These are phyloP conservation scores for Cetonia aurata DNA, from an alignment of 2,888 invertebrate species.

Conservation along the genomic window DNA sequence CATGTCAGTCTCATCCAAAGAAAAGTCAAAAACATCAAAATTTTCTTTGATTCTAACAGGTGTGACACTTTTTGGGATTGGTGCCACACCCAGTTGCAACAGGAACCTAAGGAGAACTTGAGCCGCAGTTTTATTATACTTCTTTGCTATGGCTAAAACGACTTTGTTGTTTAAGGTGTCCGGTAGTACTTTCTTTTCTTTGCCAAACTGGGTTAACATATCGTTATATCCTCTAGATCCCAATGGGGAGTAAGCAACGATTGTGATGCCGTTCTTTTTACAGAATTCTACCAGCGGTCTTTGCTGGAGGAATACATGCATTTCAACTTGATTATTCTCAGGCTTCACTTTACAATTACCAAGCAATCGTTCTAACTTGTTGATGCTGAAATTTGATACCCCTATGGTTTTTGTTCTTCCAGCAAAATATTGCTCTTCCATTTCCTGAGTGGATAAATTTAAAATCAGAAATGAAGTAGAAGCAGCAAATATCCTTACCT, in stretches of 20 bases:
- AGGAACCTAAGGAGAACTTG: conserved; percentile 79
- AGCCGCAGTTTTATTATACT: conserved; percentile 76
- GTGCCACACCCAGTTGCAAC: conserved; percentile 76
- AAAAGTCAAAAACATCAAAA: conserved; percentile 79
- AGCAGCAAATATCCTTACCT: conserved; percentile 64
- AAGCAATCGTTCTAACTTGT: conserved; percentile 76
- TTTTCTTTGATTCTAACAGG: conserved; percentile 79
- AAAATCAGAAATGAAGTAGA: neutral
- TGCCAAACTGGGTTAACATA: conserved; percentile 57
- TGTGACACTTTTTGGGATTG: conserved; percentile 87
- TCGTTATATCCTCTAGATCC: conserved; percentile 65
- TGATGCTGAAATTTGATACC: conserved; percentile 81
- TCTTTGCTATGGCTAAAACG: conserved; percentile 69
- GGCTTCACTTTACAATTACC: conserved; percentile 71
- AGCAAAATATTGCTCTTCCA: conserved; percentile 23
- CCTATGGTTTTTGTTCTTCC: conserved; percentile 77
- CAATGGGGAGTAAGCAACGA: conserved; percentile 69
- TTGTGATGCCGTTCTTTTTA: conserved; percentile 62
- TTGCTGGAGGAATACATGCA: conserved; percentile 68
- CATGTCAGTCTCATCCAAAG: conserved; percentile 73
- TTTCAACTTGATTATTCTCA: conserved; percentile 75
- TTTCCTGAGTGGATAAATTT: conserved; percentile 3
- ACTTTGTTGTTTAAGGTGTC: conserved; percentile 73
- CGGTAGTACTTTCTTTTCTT: conserved; percentile 70
- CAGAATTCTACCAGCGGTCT: conserved; percentile 65